Evolutionary conservation across 2,888 invertebrate species (phyloP).

Genomic region (Epinotia demarniana): DNA sequence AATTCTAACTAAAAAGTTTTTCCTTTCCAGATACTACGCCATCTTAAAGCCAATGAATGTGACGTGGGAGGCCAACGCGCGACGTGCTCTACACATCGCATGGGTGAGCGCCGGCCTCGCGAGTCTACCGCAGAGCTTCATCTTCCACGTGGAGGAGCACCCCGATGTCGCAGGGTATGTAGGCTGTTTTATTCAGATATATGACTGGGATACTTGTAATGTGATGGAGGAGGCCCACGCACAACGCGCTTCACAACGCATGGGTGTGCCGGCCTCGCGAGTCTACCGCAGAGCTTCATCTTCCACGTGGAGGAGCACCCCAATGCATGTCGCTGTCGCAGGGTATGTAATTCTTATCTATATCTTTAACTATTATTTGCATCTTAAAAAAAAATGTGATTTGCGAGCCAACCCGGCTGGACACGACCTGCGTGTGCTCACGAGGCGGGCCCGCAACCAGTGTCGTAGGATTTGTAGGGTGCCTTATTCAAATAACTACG

Average conservation of each 20-base stretch:
- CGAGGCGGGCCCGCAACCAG: too few relatives aligned
- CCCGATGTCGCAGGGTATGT: conserved; percentile 89
- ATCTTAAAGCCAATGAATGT: conserved; percentile 92
- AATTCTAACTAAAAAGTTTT: background rate
- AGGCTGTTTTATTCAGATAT: background rate
- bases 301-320: conserved; percentile 96
- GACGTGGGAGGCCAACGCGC: conserved; percentile 90
- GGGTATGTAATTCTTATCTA: too few relatives aligned
- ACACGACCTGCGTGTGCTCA: too few relatives aligned
- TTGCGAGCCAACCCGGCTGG: too few relatives aligned
- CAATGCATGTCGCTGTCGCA: too few relatives aligned
- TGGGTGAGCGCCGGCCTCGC: conserved; percentile 93
- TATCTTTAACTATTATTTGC: too few relatives aligned
- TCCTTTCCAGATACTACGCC: conserved; percentile 90
- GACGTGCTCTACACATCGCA: conserved; percentile 90
- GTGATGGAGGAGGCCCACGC: conserved; percentile 91
- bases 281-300: conserved; percentile 94
- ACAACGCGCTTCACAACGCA: conserved; percentile 89
- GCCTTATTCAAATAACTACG: too few relatives aligned
- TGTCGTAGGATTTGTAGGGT: too few relatives aligned
- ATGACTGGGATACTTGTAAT: conserved; percentile 61
- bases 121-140: conserved; percentile 94
- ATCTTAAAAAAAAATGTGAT: too few relatives aligned
- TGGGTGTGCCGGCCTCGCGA: conserved; percentile 93
- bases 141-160: conserved; percentile 94